These are phyloP conservation scores for Maylandia zebra DNA, from an alignment of 2,113 vertebrate species.

Conservation along the genomic window DNA sequence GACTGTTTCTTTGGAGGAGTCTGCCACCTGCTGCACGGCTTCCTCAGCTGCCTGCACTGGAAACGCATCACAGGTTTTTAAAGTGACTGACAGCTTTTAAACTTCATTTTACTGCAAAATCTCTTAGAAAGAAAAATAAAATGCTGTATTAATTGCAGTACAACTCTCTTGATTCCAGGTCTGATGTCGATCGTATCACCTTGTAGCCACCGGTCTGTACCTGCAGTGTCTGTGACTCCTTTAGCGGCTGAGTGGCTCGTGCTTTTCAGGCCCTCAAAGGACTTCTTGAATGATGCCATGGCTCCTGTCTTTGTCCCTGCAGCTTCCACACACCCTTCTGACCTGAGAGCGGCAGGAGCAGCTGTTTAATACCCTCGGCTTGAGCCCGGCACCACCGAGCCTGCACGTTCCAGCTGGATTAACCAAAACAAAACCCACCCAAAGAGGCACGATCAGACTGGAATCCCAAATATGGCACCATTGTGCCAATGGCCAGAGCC, in stretches of 20 bases:
- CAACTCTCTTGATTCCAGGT: background rate
- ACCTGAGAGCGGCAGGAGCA: background rate
- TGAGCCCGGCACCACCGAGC: constrained; percentile 20
- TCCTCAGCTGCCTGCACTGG: constrained; percentile 70
- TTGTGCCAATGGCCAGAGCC: constrained; percentile 18
- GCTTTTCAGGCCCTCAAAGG: constrained; percentile 62
- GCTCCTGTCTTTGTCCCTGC: constrained; percentile 6
- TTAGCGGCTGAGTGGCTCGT: constrained; percentile 58
- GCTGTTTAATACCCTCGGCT: constrained; percentile 68
- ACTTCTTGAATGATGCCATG: constrained; percentile 73
- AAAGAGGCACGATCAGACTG: constrained; percentile 49
- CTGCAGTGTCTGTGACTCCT: constrained; percentile 60
- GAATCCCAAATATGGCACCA: constrained; percentile 50
- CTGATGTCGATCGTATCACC: background rate
- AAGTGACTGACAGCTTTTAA: background rate
- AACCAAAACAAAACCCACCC: constrained; percentile 50
- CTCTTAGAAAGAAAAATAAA: background rate
- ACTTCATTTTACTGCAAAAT: background rate
- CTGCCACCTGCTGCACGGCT: constrained; percentile 73
- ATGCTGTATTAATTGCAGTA: background rate
- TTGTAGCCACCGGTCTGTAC: constrained; percentile 29
- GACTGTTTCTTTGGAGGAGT: constrained; percentile 71
- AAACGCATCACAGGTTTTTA: constrained; percentile 19
- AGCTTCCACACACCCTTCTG: constrained; percentile 10
- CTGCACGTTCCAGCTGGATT: constrained; percentile 58